phyloP scores from a whole-genome alignment of 2,113 vertebrate species.

The Syngnathus typhle region DNA sequence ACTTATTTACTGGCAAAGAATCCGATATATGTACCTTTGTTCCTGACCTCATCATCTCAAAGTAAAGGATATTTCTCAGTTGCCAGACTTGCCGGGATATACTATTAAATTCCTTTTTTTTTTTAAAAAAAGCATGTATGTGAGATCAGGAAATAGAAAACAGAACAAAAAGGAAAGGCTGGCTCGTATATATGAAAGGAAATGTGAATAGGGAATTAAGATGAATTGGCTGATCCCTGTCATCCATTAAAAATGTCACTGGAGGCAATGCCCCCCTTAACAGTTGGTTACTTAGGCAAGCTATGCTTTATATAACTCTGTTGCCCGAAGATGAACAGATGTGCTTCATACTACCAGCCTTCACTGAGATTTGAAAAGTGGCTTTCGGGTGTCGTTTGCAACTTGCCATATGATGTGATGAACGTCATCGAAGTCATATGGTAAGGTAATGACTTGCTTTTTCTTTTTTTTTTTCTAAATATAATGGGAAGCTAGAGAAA shows the following conservation, averaged over 20 bases:
- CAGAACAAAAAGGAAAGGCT: neutral
- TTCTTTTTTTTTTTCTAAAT: conserved; percentile 48
- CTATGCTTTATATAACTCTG: conserved; percentile 64
- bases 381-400: conserved; percentile 50
- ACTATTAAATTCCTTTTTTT: conserved; percentile 3
- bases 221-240: conserved; percentile 57
- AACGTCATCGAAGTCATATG: neutral
- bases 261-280: conserved; percentile 62
- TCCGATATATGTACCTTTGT: neutral
- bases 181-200: conserved; percentile 42
- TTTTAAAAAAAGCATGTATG: neutral
- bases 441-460: too few species aligned
- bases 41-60: neutral
- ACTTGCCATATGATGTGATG: conserved; percentile 61
- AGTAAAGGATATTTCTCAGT: neutral
- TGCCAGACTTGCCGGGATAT: neutral
- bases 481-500: conserved; percentile 38
- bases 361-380: conserved; percentile 65
- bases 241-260: conserved; percentile 70
- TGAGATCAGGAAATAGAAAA: conserved; percentile 18
- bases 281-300: conserved; percentile 69
- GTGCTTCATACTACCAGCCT: conserved; percentile 56
- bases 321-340: conserved; percentile 67
- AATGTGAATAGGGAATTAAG: conserved; percentile 50
- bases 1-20: neutral